Conservation (phyloP, 2,113 vertebrate genomes). For the Spilogale gracilis region DNA sequence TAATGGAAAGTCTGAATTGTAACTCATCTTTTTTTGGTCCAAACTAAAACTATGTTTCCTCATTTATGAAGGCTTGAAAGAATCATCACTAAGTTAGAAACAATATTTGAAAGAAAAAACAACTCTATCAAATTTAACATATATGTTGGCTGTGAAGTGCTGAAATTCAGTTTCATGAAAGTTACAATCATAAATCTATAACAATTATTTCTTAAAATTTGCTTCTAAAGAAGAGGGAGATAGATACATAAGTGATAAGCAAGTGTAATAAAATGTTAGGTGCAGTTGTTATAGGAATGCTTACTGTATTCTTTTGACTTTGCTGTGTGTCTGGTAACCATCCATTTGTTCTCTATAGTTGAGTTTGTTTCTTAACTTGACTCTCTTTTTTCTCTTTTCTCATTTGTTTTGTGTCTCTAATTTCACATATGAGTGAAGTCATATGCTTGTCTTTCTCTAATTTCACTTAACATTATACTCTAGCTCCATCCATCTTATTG, state of each 20-base stretch:
- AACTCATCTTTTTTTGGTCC: not conserved
- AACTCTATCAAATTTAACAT: not conserved
- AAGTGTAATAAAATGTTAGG: not conserved
- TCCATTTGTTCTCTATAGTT: too few species aligned
- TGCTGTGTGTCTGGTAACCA: not conserved
- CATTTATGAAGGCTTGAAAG: not conserved
- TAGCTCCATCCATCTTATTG: too few species aligned
- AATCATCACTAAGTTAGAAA: not conserved
- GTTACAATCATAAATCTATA: not conserved
- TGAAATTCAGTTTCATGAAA: constrained; percentile 22
- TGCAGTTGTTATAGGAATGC: not conserved
- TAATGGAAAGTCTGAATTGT: not conserved
- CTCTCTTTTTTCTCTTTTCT: too few species aligned
- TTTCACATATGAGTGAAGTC: too few species aligned
- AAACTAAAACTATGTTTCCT: not conserved
- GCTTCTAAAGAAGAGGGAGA: not conserved
- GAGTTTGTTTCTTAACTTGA: too few species aligned
- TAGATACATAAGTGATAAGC: not conserved
- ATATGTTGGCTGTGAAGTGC: not conserved
- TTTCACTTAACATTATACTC: too few species aligned
- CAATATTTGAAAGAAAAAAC: not conserved
- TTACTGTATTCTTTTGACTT: not conserved
- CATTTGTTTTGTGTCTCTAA: too few species aligned
- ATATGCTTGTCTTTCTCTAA: too few species aligned
- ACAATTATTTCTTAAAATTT: constrained; percentile 42